A percentile compares a stretch with the other conserved stretches of the same genome.
phyloP scores from a whole-genome alignment of 2,888 invertebrate species.

The Tetragnatha montana region DNA sequence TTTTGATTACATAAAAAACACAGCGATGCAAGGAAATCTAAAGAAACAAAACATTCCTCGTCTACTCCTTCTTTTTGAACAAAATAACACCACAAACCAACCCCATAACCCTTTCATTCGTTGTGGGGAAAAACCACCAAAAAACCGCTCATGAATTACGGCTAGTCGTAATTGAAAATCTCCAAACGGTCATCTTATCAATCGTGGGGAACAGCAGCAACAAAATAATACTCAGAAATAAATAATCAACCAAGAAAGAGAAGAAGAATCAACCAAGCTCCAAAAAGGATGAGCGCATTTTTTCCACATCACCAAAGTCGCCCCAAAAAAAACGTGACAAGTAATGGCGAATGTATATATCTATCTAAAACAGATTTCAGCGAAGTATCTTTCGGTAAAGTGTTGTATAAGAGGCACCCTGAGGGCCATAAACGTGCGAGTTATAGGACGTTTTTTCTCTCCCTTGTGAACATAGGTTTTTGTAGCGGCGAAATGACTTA shows the following conservation, averaged over 20 bases:
- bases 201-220: constrained; percentile 15
- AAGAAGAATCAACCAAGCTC: background rate
- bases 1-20: no score
- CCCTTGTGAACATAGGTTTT: constrained; percentile 16
- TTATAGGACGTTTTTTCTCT: constrained; percentile 48
- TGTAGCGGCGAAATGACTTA: constrained; percentile 51
- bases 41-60: no score
- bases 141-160: constrained; percentile 2
- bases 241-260: constrained; percentile 46
- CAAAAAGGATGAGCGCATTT: constrained; percentile 9
- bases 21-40: no score
- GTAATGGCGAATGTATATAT: constrained; percentile 34
- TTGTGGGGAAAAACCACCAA: background rate
- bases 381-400: constrained; percentile 43
- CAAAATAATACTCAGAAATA: constrained; percentile 17
- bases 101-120: no score
- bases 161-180: constrained; percentile 31
- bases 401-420: constrained; percentile 54
- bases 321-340: constrained; percentile 26
- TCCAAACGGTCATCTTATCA: constrained; percentile 24
- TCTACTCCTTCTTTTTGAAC: no score
- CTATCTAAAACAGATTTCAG: constrained; percentile 61
- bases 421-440: constrained; percentile 58
- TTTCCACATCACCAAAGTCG: background rate
- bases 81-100: no score